These are phyloP conservation scores for Linurgus olivaceus DNA, from an alignment of 2,797 vertebrate genomes.

Conservation along the genomic window DNA sequence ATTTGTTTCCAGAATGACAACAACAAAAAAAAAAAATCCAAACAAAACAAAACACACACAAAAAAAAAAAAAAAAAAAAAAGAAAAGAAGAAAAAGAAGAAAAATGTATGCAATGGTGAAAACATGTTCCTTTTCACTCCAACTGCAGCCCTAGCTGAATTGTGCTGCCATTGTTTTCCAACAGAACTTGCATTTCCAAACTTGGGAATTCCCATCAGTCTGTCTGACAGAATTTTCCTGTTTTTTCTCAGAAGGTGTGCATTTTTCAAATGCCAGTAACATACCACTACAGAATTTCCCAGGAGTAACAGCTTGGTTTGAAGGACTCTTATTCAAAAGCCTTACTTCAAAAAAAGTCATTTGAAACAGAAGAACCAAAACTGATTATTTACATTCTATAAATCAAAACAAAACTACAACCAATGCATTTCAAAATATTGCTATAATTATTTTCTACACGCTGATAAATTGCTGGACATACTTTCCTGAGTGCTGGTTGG, in stretches of 20 bases:
- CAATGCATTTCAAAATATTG: constrained; percentile 54
- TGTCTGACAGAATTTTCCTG: constrained; percentile 87
- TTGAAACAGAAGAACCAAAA: constrained; percentile 59
- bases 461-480: constrained; percentile 56
- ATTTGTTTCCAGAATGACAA: constrained; percentile 10
- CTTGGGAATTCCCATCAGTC: constrained; percentile 84
- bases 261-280: constrained; percentile 83
- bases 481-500: constrained; percentile 28
- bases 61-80: neutral
- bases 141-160: constrained; percentile 66
- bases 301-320: constrained; percentile 79
- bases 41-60: neutral
- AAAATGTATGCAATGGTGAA: neutral
- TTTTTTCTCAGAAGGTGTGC: constrained; percentile 80
- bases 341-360: constrained; percentile 51
- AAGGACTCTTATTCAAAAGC: constrained; percentile 56
- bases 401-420: constrained; percentile 54
- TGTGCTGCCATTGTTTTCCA: constrained; percentile 60
- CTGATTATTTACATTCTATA: constrained; percentile 52
- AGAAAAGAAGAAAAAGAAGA: neutral
- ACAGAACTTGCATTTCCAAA: constrained; percentile 67
- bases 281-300: constrained; percentile 80
- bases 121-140: constrained; percentile 41
- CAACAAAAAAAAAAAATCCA: neutral
- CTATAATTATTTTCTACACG: constrained; percentile 39